Conservation (phyloP, 2,888 invertebrate genomes). For the Criorhina ranunculi region DNA sequence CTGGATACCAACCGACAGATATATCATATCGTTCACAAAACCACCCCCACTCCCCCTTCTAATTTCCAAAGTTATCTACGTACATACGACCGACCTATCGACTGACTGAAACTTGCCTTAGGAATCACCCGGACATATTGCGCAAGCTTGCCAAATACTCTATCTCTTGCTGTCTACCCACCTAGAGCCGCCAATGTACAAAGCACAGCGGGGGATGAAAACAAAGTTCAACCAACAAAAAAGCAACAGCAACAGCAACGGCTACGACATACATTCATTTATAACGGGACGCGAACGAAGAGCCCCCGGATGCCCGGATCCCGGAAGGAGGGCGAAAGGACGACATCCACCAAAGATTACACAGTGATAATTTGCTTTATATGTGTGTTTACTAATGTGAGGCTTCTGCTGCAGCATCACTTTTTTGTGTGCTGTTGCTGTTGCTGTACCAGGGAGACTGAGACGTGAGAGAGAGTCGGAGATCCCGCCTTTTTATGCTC, state of each 20-base stretch:
- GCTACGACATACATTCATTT: conserved; percentile 63
- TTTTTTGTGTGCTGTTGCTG: conserved; percentile 64
- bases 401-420: conserved; percentile 77
- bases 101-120: conserved; percentile 67
- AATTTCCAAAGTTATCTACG: conserved; percentile 30
- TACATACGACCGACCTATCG: conserved; percentile 66
- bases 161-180: conserved; percentile 76
- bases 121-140: conserved; percentile 75
- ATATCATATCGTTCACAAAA: conserved; percentile 70
- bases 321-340: conserved; percentile 66
- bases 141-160: conserved; percentile 77
- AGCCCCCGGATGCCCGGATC: conserved; percentile 25
- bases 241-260: conserved; percentile 66
- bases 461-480: conserved; percentile 54
- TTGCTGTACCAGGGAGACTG: conserved; percentile 52
- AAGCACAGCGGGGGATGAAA: conserved; percentile 76
- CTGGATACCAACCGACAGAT: conserved; percentile 76
- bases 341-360: conserved; percentile 70
- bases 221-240: conserved; percentile 76
- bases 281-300: conserved; percentile 50
- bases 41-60: conserved; percentile 2
- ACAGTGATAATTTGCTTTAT: conserved; percentile 76
- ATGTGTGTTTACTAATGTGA: conserved; percentile 76
- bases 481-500: conserved; percentile 82
- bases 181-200: conserved; percentile 72